Percentiles rank a stretch among this genome's conserved stretches.
These are phyloP conservation scores for Melierax canorus DNA, from an alignment of 2,113 vertebrate genomes.

Conservation along the genomic window DNA sequence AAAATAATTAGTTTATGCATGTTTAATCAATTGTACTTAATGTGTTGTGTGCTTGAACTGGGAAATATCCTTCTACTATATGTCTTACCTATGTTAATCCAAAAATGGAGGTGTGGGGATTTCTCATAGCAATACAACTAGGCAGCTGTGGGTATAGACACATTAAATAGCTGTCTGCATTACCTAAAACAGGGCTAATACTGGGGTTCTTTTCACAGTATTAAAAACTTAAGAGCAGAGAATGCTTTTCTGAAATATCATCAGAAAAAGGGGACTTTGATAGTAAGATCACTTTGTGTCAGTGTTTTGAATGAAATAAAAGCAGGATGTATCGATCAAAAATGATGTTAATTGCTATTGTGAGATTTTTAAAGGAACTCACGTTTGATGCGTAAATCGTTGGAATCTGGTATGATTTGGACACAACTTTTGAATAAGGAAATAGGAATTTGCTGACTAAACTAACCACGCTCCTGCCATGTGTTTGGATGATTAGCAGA, in stretches of 20 bases:
- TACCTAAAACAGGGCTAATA: neutral
- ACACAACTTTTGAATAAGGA: neutral
- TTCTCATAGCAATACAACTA: neutral
- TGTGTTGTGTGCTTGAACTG: neutral
- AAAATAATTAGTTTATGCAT: neutral
- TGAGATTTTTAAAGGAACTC: neutral
- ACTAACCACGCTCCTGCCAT: neutral
- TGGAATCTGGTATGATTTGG: neutral
- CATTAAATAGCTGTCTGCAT: neutral
- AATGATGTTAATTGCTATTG: neutral
- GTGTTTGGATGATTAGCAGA: neutral
- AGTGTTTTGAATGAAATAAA: neutral
- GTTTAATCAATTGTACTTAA: neutral
- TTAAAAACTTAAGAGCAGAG: neutral
- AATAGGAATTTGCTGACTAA: neutral
- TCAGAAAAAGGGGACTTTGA: neutral
- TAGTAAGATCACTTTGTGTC: neutral
- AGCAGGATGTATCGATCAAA: neutral
- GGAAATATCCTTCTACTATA: neutral
- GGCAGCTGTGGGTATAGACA: neutral
- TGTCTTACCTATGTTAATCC: neutral
- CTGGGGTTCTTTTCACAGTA: neutral
- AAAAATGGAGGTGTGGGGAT: neutral
- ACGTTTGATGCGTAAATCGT: neutral
- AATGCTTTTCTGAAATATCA: neutral